phyloP scores from a whole-genome alignment of 2,888 invertebrate species.

The Habroteleia sp. region DNA sequence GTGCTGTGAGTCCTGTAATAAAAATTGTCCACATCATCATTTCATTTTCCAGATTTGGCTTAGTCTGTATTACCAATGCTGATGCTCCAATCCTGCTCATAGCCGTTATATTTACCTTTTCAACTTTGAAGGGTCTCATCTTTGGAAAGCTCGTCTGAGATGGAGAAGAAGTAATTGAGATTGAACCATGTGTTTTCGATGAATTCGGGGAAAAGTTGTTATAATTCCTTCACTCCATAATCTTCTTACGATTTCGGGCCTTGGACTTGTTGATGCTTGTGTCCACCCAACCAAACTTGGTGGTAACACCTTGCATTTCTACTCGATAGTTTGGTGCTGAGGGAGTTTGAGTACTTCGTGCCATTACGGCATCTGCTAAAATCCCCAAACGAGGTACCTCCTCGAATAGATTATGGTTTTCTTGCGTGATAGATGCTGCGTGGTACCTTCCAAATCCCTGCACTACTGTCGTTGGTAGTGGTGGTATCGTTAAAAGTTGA shows the following conservation, averaged over 20 bases:
- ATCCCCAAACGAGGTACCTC: background rate
- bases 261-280: background rate
- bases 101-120: background rate
- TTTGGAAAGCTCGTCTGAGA: background rate
- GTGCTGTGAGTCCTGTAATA: no score
- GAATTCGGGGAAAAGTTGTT: background rate
- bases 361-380: background rate
- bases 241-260: background rate
- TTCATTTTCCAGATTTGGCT: no score
- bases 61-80: background rate
- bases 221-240: background rate
- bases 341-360: background rate
- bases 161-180: background rate
- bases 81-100: background rate
- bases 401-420: background rate
- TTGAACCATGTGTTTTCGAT: background rate
- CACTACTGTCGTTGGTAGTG: background rate
- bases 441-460: conserved; percentile 3
- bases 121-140: background rate
- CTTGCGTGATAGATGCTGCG: background rate
- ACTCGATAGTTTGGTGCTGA: no score
- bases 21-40: no score
- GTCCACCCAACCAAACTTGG: background rate
- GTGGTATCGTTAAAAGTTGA: background rate
- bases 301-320: no score